These are phyloP conservation scores for Orthosia incerta DNA, from an alignment of 2,888 invertebrate species.

Conservation along the genomic window DNA sequence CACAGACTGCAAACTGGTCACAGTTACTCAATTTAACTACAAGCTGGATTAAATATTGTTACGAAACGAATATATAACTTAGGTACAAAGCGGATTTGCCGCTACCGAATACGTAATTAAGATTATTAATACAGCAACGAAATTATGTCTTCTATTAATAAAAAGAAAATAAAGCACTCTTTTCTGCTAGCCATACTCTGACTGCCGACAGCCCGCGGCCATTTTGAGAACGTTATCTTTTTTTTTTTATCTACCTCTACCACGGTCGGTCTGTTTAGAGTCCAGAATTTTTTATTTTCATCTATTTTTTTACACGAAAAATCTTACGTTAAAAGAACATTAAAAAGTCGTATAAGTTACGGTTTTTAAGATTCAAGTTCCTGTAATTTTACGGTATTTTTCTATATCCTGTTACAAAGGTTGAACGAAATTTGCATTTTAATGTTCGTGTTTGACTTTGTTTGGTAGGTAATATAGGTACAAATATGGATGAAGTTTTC, in stretches of 20 bases:
- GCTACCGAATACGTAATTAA: neutral
- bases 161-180: slow-evolving; percentile 7
- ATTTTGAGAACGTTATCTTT: slow-evolving; percentile 77
- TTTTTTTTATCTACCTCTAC: slow-evolving; percentile 60
- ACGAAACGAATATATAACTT: too few species aligned
- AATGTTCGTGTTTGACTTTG: neutral
- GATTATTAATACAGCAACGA: neutral
- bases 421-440: slow-evolving; percentile 18
- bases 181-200: slow-evolving; percentile 73
- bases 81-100: too few species aligned
- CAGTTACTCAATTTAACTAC: too few species aligned
- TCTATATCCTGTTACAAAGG: slow-evolving; percentile 33
- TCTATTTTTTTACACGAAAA: slow-evolving; percentile 62
- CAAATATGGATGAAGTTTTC: neutral
- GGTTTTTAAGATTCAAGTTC: slow-evolving; percentile 20
- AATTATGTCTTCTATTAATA: neutral
- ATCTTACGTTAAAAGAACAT: slow-evolving; percentile 43
- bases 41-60: too few species aligned
- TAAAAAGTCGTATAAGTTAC: slow-evolving; percentile 22
- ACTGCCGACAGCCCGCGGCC: slow-evolving; percentile 76
- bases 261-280: slow-evolving; percentile 69
- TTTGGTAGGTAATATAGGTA: neutral
- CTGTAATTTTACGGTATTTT: slow-evolving; percentile 49
- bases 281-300: slow-evolving; percentile 61
- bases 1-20: too few species aligned